A percentile compares a stretch with the other conserved stretches of the same genome.
These are phyloP conservation scores for Pasiphila rectangulata DNA, from an alignment of 2,888 invertebrate genomes.

Conservation along the genomic window DNA sequence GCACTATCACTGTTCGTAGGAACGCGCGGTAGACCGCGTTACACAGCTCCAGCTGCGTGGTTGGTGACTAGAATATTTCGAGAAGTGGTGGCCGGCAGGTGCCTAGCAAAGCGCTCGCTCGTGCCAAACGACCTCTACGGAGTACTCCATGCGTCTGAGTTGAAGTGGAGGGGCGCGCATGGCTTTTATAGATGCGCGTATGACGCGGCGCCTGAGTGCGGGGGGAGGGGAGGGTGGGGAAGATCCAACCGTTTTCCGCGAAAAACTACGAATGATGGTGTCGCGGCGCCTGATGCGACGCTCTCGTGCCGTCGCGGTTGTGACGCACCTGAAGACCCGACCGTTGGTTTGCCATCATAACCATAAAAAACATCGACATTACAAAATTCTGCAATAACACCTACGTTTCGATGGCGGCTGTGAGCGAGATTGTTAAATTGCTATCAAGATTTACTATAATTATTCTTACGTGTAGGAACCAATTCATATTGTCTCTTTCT, in stretches of 20 bases:
- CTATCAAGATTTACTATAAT: constrained; percentile 11
- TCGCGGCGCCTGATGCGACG: constrained; percentile 48
- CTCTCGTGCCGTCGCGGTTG: constrained; percentile 50
- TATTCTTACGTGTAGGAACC: constrained; percentile 34
- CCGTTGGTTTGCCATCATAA: constrained; percentile 60
- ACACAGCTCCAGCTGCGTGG: constrained; percentile 75
- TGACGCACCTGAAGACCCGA: constrained; percentile 65
- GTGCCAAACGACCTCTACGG: constrained; percentile 83
- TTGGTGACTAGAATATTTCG: constrained; percentile 79
- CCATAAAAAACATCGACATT: constrained; percentile 34
- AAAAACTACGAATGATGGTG: constrained; percentile 69
- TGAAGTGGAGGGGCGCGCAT: constrained; percentile 72
- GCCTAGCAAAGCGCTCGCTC: constrained; percentile 82
- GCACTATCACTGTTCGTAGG: constrained; percentile 81
- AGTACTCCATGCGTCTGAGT: constrained; percentile 82
- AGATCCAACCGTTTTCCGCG: constrained; percentile 76
- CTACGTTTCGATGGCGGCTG: constrained; percentile 45
- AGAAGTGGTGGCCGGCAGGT: constrained; percentile 79
- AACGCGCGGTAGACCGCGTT: constrained; percentile 77
- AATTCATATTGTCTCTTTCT: constrained; percentile 17
- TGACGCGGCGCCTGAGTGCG: constrained; percentile 61
- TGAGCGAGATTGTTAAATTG: constrained; percentile 40
- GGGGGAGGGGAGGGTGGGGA: constrained; percentile 40
- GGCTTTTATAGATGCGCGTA: constrained; percentile 71
- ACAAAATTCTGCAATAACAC: constrained; percentile 35